Base-by-base conservation (phyloP, 2,888 invertebrate species). In the Pollenia griseotomentosa region DNA sequence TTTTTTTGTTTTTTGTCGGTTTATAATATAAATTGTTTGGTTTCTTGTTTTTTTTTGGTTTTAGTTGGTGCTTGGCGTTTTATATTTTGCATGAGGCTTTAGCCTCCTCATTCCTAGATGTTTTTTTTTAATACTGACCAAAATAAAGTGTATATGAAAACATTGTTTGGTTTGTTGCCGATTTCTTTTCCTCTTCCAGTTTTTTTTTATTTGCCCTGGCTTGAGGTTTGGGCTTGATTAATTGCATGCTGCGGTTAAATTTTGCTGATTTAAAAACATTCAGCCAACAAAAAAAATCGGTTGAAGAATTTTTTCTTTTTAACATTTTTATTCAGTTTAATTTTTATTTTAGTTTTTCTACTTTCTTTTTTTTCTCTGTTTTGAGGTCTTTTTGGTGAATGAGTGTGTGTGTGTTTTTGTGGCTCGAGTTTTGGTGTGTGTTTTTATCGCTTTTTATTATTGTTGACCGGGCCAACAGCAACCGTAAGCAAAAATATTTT, bases 171-270 rank as follows among this genome's bases (percentile, higher is more conserved):
- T 75, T 61, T 75, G 63, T 80, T 75, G 81, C 65, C 61, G 79
- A 48, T 74, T 82, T 75, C 19, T 75, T 48, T 78, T 78, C 4
- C 42, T 10, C 2, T 63, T 51, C n/a, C 14, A 14, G 8, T 33
- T 55, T n/a, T 61, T 61, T 55, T 66, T 44, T 68, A 40, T 68
- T 75, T 87, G 81, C 79, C 33, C 65, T 68, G 83, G 81, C 85
- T 84, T 88, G 86, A 83, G 84, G 87, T 85, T 87, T 83, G 82
- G 85, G 82, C 85, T 87, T 89, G 89, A 89, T 89, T 89, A 89
- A 89, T 89, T 89, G 89, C 89, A 88, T 86, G 87, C 88, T 87
- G 89, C 83, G 89, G 88, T 89, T 88, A 88, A 88, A 88, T 88
- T 89, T 83, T 87, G 89, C 89, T 89, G 88, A 88, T 87, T 88